These are phyloP conservation scores for Trematomus loennbergii DNA, from an alignment of 2,113 vertebrate genomes.

Conservation along the genomic window DNA sequence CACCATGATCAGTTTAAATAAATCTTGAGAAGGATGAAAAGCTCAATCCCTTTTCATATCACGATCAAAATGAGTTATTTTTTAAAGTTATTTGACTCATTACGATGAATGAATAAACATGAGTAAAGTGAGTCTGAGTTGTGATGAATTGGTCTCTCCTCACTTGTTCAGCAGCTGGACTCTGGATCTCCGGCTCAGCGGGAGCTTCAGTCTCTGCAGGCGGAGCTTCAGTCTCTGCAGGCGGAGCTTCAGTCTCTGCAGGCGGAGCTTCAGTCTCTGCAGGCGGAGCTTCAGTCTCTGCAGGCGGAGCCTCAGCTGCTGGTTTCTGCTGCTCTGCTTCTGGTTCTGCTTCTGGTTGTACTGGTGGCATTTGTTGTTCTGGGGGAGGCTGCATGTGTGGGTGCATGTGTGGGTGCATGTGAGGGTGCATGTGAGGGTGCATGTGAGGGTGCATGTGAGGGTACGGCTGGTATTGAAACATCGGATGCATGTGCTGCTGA, in stretches of 20 bases:
- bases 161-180: constrained; percentile 45
- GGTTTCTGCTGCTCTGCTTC: constrained; percentile 15
- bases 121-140: not conserved
- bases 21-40: too few relatives aligned
- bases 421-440: constrained; percentile 18
- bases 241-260: too few relatives aligned
- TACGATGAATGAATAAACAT: too few relatives aligned
- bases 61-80: too few relatives aligned
- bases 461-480: constrained; percentile 60
- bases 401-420: not conserved
- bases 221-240: not conserved
- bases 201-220: too few relatives aligned
- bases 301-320: too few relatives aligned
- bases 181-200: constrained; percentile 12
- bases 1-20: too few relatives aligned
- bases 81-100: too few relatives aligned
- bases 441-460: constrained; percentile 24
- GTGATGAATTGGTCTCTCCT: not conserved
- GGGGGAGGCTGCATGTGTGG: constrained; percentile 33
- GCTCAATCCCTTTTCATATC: too few relatives aligned
- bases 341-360: constrained; percentile 12
- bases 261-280: too few relatives aligned
- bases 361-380: not conserved
- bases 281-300: not conserved
- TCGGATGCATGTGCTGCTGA: constrained; percentile 52